These are phyloP conservation scores for Accipiter virgatus DNA, from an alignment of 2,113 vertebrate genomes.

Conservation along the genomic window DNA sequence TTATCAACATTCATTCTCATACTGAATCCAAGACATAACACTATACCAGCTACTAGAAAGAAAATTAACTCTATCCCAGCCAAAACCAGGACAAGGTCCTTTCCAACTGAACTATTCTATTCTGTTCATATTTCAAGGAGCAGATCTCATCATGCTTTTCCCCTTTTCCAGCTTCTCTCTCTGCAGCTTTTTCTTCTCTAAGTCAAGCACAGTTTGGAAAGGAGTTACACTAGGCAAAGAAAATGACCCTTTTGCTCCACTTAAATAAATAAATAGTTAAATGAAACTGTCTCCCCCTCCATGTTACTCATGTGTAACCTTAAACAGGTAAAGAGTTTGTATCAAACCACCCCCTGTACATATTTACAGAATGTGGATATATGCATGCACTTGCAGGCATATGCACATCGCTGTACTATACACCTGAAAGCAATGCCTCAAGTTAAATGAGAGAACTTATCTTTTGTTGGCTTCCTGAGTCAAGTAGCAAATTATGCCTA, in stretches of 20 bases:
- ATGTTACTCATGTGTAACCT: not conserved
- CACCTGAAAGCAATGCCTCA: not conserved
- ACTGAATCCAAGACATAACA: no score
- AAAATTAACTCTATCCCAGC: no score
- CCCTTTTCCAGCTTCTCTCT: not conserved
- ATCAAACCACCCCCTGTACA: not conserved
- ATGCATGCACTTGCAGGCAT: not conserved
- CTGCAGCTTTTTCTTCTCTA: not conserved
- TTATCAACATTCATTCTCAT: no score
- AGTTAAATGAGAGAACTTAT: not conserved
- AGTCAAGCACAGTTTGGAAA: not conserved
- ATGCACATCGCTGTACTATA: not conserved
- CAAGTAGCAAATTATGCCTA: not conserved
- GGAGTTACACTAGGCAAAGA: not conserved
- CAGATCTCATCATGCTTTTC: not conserved
- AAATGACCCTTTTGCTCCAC: not conserved
- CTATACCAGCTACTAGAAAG: no score
- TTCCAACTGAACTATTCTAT: not conserved
- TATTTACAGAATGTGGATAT: not conserved
- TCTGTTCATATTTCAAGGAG: not conserved
- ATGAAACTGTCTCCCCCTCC: no score
- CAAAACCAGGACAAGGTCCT: not conserved
- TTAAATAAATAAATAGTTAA: not conserved
- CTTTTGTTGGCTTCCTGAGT: not conserved
- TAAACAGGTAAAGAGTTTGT: not conserved